Evolutionary conservation across 1,140 invertebrate species (phyloP).

Genomic region (Anoplophora glabripennis): DNA sequence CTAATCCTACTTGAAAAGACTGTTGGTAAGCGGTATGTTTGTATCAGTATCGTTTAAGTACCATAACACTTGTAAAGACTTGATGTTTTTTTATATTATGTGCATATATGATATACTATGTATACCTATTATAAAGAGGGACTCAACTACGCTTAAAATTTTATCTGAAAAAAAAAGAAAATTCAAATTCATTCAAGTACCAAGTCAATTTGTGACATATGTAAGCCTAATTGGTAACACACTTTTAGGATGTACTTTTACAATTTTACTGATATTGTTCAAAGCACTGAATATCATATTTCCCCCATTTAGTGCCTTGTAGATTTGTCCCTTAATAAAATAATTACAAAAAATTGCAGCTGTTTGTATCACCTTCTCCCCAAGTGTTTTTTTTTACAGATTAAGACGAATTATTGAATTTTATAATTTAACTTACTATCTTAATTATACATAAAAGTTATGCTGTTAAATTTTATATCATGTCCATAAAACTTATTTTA

Average conservation of each 20-base stretch:
- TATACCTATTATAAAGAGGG: slow-evolving; percentile 12
- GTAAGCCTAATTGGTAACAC: neutral
- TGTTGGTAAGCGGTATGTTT: slow-evolving; percentile 8
- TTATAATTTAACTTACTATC: too few relatives aligned
- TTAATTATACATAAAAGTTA: too few relatives aligned
- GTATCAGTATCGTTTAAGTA: slow-evolving; percentile 7
- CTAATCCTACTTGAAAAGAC: slow-evolving; percentile 21
- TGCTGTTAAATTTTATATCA: too few relatives aligned
- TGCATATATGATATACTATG: slow-evolving; percentile 16
- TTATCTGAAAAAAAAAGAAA: too few relatives aligned
- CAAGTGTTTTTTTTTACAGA: too few relatives aligned
- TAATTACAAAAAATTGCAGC: neutral
- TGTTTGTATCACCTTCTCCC: too few relatives aligned
- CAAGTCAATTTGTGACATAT: slow-evolving; percentile 13
- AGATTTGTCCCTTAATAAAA: slow-evolving; percentile 24
- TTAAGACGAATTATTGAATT: too few relatives aligned
- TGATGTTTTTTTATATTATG: slow-evolving; percentile 22
- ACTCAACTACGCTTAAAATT: slow-evolving; percentile 10
- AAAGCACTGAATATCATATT: neutral
- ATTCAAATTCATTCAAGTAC: slow-evolving; percentile 12
- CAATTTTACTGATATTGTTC: neutral
- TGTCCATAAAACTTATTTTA: too few relatives aligned
- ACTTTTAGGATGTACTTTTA: too few relatives aligned
- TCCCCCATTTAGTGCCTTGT: slow-evolving; percentile 28
- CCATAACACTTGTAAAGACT: slow-evolving; percentile 19